Evolutionary conservation across 2,797 vertebrate genomes (phyloP).

Genomic region (Tadarida brasiliensis): DNA sequence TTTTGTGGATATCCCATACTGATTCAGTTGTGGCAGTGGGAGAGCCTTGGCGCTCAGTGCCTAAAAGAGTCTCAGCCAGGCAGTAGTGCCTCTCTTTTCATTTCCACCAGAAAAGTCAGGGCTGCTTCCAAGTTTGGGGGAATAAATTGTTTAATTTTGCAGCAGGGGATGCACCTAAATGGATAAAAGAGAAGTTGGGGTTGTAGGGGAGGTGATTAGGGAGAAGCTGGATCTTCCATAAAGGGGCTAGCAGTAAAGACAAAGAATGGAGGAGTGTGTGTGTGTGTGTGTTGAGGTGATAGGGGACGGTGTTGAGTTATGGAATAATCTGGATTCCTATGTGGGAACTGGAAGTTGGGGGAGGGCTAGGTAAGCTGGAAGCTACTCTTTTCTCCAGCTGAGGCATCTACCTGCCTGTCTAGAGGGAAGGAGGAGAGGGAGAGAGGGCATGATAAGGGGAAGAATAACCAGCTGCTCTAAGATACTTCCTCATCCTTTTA

Average conservation of each 20-base stretch:
- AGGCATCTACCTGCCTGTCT: conserved; percentile 62
- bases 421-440: neutral
- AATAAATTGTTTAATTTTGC: neutral
- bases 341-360: neutral
- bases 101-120: conserved; percentile 11
- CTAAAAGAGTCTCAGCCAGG: neutral
- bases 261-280: neutral
- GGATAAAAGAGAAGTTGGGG: conserved; percentile 1
- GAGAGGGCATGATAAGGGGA: neutral
- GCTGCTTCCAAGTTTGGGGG: conserved; percentile 23
- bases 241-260: neutral
- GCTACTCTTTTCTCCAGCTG: conserved; percentile 17
- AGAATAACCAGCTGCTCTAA: conserved; percentile 28
- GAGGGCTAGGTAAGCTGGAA: conserved; percentile 11
- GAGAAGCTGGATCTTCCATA: neutral
- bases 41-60: neutral
- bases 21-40: neutral
- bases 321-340: neutral
- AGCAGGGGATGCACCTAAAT: neutral
- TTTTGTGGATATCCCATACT: neutral
- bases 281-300: neutral
- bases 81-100: neutral
- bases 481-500: conserved; percentile 68
- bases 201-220: neutral
- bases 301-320: neutral